Percentiles rank a stretch among this genome's conserved stretches.
phyloP scores from a whole-genome alignment of 2,113 vertebrate genomes.

The Polypterus senegalus region DNA sequence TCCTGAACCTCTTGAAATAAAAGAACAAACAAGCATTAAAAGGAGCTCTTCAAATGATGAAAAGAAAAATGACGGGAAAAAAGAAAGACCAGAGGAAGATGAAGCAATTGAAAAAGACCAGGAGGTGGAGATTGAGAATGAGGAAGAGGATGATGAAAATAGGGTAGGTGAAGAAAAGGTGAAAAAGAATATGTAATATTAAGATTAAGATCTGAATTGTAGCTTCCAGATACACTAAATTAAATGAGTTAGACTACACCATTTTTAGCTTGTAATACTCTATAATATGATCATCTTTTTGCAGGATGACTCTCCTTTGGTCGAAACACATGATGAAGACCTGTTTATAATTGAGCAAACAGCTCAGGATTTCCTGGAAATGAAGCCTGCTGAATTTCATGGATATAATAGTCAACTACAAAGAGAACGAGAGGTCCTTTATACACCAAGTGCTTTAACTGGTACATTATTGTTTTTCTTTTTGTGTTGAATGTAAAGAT shows the following conservation, averaged over 20 bases:
- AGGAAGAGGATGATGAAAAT: constrained; percentile 28
- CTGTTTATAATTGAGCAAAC: constrained; percentile 53
- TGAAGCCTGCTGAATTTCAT: constrained; percentile 58
- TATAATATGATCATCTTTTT: not conserved
- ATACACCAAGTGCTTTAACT: constrained; percentile 55
- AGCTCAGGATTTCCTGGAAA: constrained; percentile 56
- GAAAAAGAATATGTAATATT: not conserved
- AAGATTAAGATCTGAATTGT: not conserved
- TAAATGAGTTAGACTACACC: no score
- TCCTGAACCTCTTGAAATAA: constrained; percentile 41
- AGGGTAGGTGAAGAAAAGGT: constrained; percentile 10
- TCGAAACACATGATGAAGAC: constrained; percentile 44
- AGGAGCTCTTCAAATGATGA: constrained; percentile 19
- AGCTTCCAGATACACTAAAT: no score
- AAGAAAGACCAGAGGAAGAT: constrained; percentile 15
- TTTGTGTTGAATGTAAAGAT: not conserved
- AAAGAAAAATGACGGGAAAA: not conserved
- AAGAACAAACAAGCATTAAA: constrained; percentile 23
- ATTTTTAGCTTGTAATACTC: no score
- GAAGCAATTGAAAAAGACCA: not conserved
- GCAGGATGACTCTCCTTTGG: constrained; percentile 53
- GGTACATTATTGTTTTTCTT: constrained; percentile 41
- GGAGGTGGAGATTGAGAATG: constrained; percentile 31
- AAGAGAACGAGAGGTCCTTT: constrained; percentile 60
- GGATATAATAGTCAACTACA: constrained; percentile 43